A percentile compares a stretch with the other conserved stretches of the same genome.
Evolutionary conservation across 2,888 invertebrate species (phyloP).

Genomic region (Tholera decimalis): DNA sequence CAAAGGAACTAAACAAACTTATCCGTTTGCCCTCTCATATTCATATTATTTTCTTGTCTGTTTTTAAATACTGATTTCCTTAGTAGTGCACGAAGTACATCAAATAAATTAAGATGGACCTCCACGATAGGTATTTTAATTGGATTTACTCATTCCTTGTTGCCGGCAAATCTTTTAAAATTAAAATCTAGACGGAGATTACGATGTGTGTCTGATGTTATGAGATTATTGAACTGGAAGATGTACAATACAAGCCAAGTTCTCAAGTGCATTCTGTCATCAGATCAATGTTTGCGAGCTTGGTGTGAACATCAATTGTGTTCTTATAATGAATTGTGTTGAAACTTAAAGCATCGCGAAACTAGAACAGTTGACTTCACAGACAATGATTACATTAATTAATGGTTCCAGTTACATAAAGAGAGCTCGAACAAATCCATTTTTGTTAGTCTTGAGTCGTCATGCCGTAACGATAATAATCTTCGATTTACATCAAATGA

Average conservation of each 20-base stretch:
- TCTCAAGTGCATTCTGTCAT: constrained; percentile 51
- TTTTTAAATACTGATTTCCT: constrained; percentile 19
- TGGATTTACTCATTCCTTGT: constrained; percentile 34
- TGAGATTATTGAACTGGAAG: constrained; percentile 64
- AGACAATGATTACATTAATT: constrained; percentile 67
- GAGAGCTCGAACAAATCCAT: constrained; percentile 42
- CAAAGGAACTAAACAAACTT: constrained; percentile 70
- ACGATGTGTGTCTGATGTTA: constrained; percentile 43
- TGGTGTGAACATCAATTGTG: constrained; percentile 51
- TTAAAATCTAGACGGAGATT: constrained; percentile 27
- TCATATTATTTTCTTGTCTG: constrained; percentile 15
- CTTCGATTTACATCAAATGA: constrained; percentile 8
- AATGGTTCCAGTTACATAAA: constrained; percentile 64
- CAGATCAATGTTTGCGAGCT: constrained; percentile 39
- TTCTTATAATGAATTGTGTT: constrained; percentile 56
- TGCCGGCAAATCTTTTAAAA: constrained; percentile 10
- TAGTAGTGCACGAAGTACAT: background rate
- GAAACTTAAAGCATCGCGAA: constrained; percentile 63
- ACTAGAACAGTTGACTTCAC: constrained; percentile 63
- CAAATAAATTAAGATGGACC: constrained; percentile 6
- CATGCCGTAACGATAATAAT: constrained; percentile 2
- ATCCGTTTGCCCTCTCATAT: constrained; percentile 45
- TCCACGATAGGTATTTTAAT: constrained; percentile 6
- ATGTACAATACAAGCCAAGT: constrained; percentile 42
- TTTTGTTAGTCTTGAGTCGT: constrained; percentile 6